These are phyloP conservation scores for Pinna nobilis DNA, from an alignment of 1,140 invertebrate species.

Conservation along the genomic window DNA sequence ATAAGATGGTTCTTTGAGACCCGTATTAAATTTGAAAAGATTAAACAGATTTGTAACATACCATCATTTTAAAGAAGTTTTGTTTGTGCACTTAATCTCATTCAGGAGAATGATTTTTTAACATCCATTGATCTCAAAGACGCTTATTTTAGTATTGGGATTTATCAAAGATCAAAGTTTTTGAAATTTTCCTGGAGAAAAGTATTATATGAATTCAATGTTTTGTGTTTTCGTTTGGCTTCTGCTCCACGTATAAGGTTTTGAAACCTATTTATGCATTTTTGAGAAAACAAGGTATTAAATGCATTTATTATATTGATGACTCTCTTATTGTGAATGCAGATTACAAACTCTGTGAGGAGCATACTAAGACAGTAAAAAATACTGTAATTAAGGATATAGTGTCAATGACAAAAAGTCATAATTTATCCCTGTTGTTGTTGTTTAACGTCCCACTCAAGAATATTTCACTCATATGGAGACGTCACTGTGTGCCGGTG, in stretches of 20 bases:
- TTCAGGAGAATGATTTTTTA: slow-evolving; percentile 26
- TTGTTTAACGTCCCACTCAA: no score
- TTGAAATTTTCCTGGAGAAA: slow-evolving; percentile 31
- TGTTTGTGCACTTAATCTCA: slow-evolving; percentile 2
- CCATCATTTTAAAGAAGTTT: slow-evolving; percentile 39
- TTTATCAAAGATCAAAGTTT: slow-evolving; percentile 11
- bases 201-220: slow-evolving; percentile 28
- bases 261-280: slow-evolving; percentile 20
- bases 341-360: neutral
- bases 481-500: no score
- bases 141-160: slow-evolving; percentile 24
- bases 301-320: slow-evolving; percentile 9
- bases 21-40: slow-evolving; percentile 28
- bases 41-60: slow-evolving; percentile 24
- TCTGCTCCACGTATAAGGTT: slow-evolving; percentile 20
- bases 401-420: slow-evolving; percentile 12
- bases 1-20: slow-evolving; percentile 19
- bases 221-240: slow-evolving; percentile 27
- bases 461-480: no score
- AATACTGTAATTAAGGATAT: slow-evolving; percentile 11
- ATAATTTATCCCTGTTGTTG: neutral
- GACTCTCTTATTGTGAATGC: neutral
- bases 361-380: neutral
- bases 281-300: slow-evolving; percentile 10
- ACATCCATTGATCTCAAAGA: slow-evolving; percentile 34